phyloP scores from a whole-genome alignment of 2,888 invertebrate genomes.

The Eristalis arbustorum region DNA sequence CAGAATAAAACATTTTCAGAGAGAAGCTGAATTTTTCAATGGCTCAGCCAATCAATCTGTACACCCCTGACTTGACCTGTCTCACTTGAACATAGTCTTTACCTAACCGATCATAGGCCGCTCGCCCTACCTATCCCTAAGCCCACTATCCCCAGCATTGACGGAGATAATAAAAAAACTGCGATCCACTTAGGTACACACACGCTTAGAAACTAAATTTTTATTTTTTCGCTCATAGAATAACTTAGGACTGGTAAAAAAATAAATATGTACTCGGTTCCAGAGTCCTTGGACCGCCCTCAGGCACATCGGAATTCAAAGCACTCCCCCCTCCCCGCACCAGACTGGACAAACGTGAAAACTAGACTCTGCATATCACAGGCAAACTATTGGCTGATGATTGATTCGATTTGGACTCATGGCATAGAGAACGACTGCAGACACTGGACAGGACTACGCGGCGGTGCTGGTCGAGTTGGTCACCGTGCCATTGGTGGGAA shows the following conservation, averaged over 20 bases:
- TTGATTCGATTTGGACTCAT: slow-evolving; percentile 34
- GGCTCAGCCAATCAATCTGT: too few relatives aligned
- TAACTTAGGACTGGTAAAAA: slow-evolving; percentile 1
- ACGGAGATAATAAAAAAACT: background rate
- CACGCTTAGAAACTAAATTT: slow-evolving; percentile 5
- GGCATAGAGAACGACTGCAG: slow-evolving; percentile 31
- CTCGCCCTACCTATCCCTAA: background rate
- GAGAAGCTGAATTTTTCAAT: too few relatives aligned
- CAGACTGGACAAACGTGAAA: slow-evolving; percentile 1
- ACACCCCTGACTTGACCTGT: too few relatives aligned
- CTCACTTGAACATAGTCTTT: too few relatives aligned
- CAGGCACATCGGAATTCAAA: slow-evolving; percentile 33
- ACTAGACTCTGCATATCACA: slow-evolving; percentile 47
- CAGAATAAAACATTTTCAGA: too few relatives aligned
- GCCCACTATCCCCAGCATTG: background rate
- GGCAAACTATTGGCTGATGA: slow-evolving; percentile 65
- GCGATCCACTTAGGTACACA: background rate
- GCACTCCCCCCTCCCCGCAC: background rate
- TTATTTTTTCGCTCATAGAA: slow-evolving; percentile 11
- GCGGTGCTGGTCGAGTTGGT: slow-evolving; percentile 50
- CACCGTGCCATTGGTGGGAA: slow-evolving; percentile 52
- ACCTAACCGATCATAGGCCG: too few relatives aligned
- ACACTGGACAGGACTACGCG: background rate
- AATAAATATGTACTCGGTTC: slow-evolving; percentile 38
- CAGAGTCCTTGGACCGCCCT: slow-evolving; percentile 4